phyloP scores from a whole-genome alignment of 2,113 vertebrate species.

The Alethe castanea region DNA sequence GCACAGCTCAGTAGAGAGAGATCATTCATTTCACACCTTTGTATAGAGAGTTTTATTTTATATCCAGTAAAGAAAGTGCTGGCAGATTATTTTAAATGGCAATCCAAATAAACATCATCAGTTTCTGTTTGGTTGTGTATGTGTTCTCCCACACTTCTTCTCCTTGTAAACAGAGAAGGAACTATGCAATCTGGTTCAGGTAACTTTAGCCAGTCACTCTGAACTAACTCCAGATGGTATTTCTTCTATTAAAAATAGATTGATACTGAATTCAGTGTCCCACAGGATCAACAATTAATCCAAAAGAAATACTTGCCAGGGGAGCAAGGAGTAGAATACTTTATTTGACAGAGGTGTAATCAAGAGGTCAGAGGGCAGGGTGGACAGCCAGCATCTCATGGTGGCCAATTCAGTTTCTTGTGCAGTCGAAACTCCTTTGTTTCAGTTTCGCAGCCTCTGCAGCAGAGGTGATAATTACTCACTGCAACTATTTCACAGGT shows the following conservation, averaged over 20 bases:
- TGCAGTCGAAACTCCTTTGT: background rate
- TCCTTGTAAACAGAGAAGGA: background rate
- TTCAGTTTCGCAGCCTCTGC: background rate
- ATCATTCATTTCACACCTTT: background rate
- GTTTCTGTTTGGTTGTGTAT: background rate
- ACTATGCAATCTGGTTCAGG: background rate
- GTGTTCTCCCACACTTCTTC: background rate
- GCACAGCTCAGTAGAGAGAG: background rate
- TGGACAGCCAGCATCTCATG: rapidly evolving
- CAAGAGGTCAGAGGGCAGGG: background rate
- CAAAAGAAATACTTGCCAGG: background rate
- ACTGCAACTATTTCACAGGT: background rate
- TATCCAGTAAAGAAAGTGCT: background rate
- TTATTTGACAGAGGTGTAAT: background rate
- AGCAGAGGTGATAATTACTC: background rate
- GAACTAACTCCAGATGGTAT: background rate
- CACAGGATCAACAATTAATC: background rate
- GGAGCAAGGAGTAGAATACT: background rate
- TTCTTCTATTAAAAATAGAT: background rate
- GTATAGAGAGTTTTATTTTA: background rate
- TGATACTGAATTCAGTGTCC: background rate
- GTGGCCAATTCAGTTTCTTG: background rate
- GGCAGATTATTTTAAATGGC: background rate
- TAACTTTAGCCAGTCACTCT: background rate
- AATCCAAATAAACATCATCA: background rate